A percentile compares a stretch with the other conserved stretches of the same genome.
These are phyloP conservation scores for Dusona sp. DNA, from an alignment of 2,888 invertebrate species.

Conservation along the genomic window DNA sequence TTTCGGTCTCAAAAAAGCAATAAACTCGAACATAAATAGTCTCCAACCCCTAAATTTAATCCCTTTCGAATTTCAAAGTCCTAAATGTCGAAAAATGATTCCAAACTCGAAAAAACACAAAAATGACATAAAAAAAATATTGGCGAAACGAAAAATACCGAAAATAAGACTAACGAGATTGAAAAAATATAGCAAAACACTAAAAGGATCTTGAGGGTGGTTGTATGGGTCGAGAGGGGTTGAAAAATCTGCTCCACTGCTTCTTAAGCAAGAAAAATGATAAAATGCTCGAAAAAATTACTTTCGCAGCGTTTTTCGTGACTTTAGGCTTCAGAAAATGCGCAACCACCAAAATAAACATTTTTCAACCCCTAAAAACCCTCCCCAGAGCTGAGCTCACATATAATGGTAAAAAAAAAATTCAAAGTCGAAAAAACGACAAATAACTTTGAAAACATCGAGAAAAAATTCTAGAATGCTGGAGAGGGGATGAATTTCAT, in stretches of 20 bases:
- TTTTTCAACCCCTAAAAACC: neutral
- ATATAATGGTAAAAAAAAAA: neutral
- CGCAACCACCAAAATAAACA: neutral
- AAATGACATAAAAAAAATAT: neutral
- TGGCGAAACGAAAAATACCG: neutral
- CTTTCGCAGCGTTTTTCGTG: neutral
- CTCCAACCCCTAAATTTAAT: neutral
- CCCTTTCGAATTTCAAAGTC: neutral
- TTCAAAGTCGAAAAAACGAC: neutral
- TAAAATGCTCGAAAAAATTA: neutral
- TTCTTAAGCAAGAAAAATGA: no score
- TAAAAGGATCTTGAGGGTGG: no score
- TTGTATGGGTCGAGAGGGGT: no score
- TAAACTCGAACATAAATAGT: neutral
- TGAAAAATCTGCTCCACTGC: no score
- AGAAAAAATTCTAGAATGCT: conserved; percentile 28
- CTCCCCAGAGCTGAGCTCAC: neutral
- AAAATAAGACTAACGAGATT: neutral
- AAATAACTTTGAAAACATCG: conserved; percentile 62
- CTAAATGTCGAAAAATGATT: neutral
- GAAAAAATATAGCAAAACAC: neutral
- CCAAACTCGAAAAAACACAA: neutral
- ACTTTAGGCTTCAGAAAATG: neutral
- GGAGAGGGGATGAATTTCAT: conserved; percentile 52
- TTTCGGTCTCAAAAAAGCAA: neutral